Conservation (phyloP, 2,888 invertebrate genomes). For the Dolomedes plantarius region DNA sequence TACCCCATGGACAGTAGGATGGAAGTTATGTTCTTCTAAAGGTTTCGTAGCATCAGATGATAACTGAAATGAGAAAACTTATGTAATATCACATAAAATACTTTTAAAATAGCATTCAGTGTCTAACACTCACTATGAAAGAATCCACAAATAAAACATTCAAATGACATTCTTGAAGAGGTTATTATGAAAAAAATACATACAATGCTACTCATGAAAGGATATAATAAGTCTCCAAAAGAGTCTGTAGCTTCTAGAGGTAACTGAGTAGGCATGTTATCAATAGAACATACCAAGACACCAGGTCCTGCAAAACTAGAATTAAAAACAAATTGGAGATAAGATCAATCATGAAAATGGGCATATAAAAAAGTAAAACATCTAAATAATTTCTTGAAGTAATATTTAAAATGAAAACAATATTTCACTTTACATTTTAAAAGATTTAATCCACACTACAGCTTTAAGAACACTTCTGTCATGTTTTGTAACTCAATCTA, state of each 20-base stretch:
- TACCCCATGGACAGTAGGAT: conserved; percentile 79
- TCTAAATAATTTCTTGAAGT: no score
- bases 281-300: conserved; percentile 99
- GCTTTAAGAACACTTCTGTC: no score
- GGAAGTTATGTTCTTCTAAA: conserved; percentile 86
- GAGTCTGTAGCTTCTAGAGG: conserved; percentile 98
- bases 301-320: conserved; percentile 94
- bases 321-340: no score
- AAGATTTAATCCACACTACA: no score
- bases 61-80: conserved; percentile 78
- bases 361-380: neutral
- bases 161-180: no score
- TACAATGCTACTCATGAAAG: conserved; percentile 90
- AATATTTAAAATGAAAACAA: no score
- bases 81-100: neutral
- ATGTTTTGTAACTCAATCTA: no score
- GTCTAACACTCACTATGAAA: no score
- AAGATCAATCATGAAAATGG: neutral
- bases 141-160: no score
- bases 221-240: conserved; percentile 94
- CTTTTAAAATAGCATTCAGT: no score
- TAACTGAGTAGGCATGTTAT: conserved; percentile 99
- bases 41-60: conserved; percentile 88
- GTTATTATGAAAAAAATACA: conserved; percentile 67
- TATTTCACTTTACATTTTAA: no score